Base-by-base conservation (phyloP, 2,797 vertebrate species). In the Chanos chanos region DNA sequence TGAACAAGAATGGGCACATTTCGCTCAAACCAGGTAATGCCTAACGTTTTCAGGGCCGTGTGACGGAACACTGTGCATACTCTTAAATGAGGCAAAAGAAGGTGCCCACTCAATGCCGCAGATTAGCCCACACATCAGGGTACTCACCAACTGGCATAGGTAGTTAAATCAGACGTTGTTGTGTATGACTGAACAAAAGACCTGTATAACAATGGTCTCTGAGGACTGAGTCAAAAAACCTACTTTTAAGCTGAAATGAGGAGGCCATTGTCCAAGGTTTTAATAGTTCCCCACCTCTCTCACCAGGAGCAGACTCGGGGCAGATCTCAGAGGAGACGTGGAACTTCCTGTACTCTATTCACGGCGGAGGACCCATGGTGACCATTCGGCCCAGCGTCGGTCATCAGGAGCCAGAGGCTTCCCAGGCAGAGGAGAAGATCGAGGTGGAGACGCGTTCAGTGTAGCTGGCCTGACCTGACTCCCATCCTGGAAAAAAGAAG, bases 311-410 rank as follows among this genome's bases (percentile, higher is more conserved):
- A 2, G 96, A 99, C 86, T 99, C 96, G 53, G 96, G 97, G 45
- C 97, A 99, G 78, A 99, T 99, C 82, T 99, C 96, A 1, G 95
- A 97, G 76, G 96, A 98, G 85, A 99, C 96, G 0, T 99, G 97
- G 97, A 94, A 92, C 87, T 99, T 98, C 82, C 92, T 99, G 28
- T 90, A 95, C 76, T 94, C 90, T 1, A 94, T 98, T 74, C 96
- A 99, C 31, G 90, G 94, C 6, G 97, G 97, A 28, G 97, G 96
- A 3, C 96, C 97, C 0, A 86, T 97, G 70, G 90, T 99, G 61
- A 95, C 94, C 0, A 80, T 98, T 1, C 87, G 94, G 37, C 96
- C 95, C 25, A 96, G 82, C 34, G 69, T 94, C 70, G 85, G 89
- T 80, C 93, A 93, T 63, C 83, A 79, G 61, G 95, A 96, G 56